These are phyloP conservation scores for Sebastes nivosus DNA, from an alignment of 2,797 vertebrate genomes.

Conservation along the genomic window DNA sequence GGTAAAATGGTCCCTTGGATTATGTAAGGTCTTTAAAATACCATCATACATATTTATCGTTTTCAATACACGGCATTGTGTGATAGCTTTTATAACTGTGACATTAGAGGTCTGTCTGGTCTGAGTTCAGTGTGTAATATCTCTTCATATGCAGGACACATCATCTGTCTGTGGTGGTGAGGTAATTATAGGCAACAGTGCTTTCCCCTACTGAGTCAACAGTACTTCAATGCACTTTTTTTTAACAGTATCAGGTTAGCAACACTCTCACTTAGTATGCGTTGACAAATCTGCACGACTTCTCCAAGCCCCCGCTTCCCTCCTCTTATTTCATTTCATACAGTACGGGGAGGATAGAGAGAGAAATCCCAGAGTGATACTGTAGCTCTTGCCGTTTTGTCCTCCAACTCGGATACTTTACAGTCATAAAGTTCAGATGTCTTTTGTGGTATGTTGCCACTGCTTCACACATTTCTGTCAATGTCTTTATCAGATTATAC, in stretches of 20 bases:
- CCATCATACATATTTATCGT: slow-evolving; percentile 30
- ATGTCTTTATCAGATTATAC: background rate
- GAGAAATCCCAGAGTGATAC: background rate
- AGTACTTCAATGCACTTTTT: slow-evolving; percentile 20
- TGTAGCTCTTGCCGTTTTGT: background rate
- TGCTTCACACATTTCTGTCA: background rate
- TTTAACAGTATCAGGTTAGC: slow-evolving; percentile 41
- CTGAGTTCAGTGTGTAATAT: slow-evolving; percentile 16
- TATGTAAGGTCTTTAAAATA: slow-evolving; percentile 35
- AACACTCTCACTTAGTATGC: slow-evolving; percentile 25
- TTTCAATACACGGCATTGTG: slow-evolving; percentile 7
- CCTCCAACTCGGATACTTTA: background rate
- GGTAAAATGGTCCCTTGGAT: slow-evolving; percentile 24
- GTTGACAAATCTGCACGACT: slow-evolving; percentile 44
- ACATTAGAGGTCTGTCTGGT: slow-evolving; percentile 26
- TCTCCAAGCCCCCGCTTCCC: background rate
- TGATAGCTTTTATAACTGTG: background rate
- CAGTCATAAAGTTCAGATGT: background rate
- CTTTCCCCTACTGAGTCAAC: slow-evolving; percentile 39
- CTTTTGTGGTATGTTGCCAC: background rate
- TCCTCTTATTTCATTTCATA: slow-evolving; percentile 34
- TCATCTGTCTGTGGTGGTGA: slow-evolving; percentile 36
- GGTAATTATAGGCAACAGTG: slow-evolving; percentile 36
- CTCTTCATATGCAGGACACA: background rate
- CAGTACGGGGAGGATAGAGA: background rate